phyloP scores from a whole-genome alignment of 2,113 vertebrate species.

The Leptodactylus fuscus region DNA sequence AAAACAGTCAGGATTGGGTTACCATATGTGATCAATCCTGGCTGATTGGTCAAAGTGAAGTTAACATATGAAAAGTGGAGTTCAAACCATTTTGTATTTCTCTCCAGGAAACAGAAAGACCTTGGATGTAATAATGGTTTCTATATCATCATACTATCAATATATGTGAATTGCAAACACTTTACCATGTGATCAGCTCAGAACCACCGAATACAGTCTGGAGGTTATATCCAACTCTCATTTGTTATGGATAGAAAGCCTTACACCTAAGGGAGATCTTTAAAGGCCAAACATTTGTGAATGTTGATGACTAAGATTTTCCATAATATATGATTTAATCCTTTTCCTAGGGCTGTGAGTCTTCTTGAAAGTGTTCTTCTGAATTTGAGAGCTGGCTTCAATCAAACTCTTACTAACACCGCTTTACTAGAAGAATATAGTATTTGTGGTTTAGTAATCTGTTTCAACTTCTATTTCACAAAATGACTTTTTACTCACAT shows the following conservation, averaged over 20 bases:
- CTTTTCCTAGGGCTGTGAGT: background rate
- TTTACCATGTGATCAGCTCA: background rate
- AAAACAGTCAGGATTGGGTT: too few species aligned
- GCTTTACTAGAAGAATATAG: background rate
- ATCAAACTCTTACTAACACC: background rate
- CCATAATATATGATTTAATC: constrained; percentile 20
- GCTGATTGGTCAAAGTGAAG: too few species aligned
- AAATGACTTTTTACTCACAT: too few species aligned
- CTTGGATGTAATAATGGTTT: background rate
- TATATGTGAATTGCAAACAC: background rate
- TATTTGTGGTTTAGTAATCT: background rate
- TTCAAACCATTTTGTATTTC: background rate
- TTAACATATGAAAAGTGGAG: too few species aligned
- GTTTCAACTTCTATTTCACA: too few species aligned
- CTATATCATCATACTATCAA: background rate
- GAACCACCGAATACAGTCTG: background rate
- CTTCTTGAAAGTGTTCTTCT: background rate
- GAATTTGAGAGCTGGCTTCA: constrained; percentile 1
- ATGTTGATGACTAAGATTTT: constrained; percentile 16
- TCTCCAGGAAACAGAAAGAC: background rate
- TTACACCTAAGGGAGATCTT: background rate
- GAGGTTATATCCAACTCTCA: constrained; percentile 1
- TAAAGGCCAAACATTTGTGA: background rate
- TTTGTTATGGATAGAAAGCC: background rate
- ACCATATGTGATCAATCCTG: too few species aligned